These are phyloP conservation scores for Amiota communis DNA, from an alignment of 2,888 invertebrate genomes.

Conservation along the genomic window DNA sequence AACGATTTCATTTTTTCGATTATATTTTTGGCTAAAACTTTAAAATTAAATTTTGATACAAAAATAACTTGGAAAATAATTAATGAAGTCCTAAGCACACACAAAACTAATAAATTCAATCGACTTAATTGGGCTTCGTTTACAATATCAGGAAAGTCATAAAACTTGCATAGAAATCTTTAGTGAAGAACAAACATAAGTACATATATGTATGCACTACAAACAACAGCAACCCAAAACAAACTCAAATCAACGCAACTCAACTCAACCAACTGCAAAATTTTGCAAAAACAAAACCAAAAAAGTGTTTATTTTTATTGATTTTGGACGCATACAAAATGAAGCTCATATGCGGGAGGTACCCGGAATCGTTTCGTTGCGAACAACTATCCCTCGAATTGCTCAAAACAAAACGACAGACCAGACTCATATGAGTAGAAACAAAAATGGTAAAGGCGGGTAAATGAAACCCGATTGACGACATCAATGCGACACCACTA, in stretches of 20 bases:
- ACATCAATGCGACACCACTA: conserved; percentile 20
- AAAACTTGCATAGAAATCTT: too few species aligned
- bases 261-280: not conserved
- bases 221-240: not conserved
- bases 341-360: not conserved
- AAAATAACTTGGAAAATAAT: too few species aligned
- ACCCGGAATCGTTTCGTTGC: too few species aligned
- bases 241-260: not conserved
- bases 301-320: conserved; percentile 29
- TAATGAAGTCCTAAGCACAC: not conserved
- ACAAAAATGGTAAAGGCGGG: too few species aligned
- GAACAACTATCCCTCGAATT: too few species aligned
- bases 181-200: not conserved
- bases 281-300: conserved; percentile 6
- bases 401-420: too few species aligned
- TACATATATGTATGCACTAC: too few species aligned
- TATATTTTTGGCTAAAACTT: too few species aligned
- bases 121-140: not conserved
- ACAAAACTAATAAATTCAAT: not conserved
- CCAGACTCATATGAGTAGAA: too few species aligned
- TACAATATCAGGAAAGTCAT: not conserved
- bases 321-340: not conserved
- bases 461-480: too few species aligned
- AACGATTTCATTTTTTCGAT: too few species aligned
- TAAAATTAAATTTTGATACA: too few species aligned